Evolutionary conservation across 2,113 vertebrate species (phyloP).

Genomic region (Pelmatolapia mariae): DNA sequence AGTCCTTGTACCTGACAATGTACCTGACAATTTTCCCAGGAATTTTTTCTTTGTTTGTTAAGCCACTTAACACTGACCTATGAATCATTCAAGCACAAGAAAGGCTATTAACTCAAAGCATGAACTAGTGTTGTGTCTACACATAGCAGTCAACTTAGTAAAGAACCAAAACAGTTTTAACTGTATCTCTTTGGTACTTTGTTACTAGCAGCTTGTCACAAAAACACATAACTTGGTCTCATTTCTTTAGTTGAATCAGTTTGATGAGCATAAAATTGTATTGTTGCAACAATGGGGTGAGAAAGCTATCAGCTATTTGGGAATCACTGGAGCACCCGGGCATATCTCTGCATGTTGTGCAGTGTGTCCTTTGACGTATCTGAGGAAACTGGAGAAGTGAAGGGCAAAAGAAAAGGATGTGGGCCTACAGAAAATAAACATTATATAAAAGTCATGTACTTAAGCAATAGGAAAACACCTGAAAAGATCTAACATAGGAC

Average conservation of each 20-base stretch:
- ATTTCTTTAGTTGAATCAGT: neutral
- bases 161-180: neutral
- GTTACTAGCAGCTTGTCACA: neutral
- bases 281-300: neutral
- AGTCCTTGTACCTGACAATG: neutral
- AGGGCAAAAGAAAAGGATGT: neutral
- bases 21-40: neutral
- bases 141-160: neutral
- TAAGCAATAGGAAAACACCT: neutral
- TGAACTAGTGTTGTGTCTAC: neutral
- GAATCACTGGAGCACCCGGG: neutral
- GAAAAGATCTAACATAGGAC: neutral
- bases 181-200: neutral
- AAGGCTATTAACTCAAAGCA: neutral
- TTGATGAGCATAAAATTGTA: neutral
- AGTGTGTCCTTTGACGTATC: neutral
- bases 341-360: neutral
- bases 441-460: neutral
- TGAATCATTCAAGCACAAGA: neutral
- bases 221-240: neutral
- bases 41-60: neutral
- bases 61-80: neutral
- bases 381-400: neutral
- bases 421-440: neutral
- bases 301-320: neutral